Percentiles rank a stretch among this genome's conserved stretches.
Evolutionary conservation across 2,113 vertebrate genomes (phyloP).

Genomic region (Strix uralensis): DNA sequence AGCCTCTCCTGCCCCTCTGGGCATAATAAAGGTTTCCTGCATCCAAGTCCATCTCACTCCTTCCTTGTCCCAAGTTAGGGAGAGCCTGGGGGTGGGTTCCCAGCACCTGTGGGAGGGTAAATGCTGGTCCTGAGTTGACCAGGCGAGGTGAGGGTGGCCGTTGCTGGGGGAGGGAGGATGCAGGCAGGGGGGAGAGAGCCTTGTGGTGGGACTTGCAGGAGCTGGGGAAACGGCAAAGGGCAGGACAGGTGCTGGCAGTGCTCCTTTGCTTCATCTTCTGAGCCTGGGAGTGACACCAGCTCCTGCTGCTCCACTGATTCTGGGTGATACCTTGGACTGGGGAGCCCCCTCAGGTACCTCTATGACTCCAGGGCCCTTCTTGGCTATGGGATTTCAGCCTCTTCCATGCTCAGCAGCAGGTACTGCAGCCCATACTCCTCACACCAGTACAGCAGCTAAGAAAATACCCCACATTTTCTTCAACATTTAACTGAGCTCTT

Average conservation of each 20-base stretch:
- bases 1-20: not conserved
- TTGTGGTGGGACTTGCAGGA: too few species aligned
- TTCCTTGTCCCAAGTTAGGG: not conserved
- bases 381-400: not conserved
- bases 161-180: too few species aligned
- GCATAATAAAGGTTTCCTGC: not conserved
- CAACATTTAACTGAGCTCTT: not conserved
- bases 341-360: not conserved
- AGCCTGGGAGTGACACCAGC: fast-evolving
- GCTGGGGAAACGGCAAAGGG: too few species aligned
- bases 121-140: too few species aligned
- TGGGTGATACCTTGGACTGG: fast-evolving
- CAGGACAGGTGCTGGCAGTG: not conserved
- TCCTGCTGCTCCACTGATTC: fast-evolving
- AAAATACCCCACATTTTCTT: not conserved
- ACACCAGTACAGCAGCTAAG: not conserved
- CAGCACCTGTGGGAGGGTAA: too few species aligned
- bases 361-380: not conserved
- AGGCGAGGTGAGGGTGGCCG: too few species aligned
- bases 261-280: too few species aligned
- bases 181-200: too few species aligned
- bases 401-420: too few species aligned
- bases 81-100: fast-evolving
- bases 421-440: not conserved
- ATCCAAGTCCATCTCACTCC: not conserved